Conservation (phyloP, 2,797 vertebrate species). For the Lagorchestes hirsutus region DNA sequence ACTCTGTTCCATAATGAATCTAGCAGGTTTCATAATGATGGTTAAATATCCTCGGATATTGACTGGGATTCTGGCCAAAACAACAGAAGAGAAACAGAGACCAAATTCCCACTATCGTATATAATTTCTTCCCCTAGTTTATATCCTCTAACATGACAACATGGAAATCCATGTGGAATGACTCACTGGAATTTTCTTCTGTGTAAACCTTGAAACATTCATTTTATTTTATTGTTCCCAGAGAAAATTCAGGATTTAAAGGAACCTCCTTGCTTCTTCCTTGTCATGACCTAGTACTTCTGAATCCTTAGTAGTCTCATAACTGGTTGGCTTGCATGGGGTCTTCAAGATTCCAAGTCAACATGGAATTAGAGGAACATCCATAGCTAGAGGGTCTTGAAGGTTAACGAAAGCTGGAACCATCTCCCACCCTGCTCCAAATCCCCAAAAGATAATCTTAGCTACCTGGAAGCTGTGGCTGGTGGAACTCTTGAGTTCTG, state of each 20-base stretch:
- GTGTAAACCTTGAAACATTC: conserved; percentile 29
- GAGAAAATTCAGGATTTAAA: conserved; percentile 12
- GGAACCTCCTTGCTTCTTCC: neutral
- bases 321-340: neutral
- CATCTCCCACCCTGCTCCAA: neutral
- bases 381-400: neutral
- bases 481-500: neutral
- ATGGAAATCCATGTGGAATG: conserved; percentile 49
- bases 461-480: neutral
- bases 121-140: neutral
- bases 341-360: conserved; percentile 38
- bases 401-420: neutral
- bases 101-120: conserved; percentile 14
- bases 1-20: conserved; percentile 3
- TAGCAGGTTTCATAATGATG: conserved; percentile 35
- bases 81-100: neutral
- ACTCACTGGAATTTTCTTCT: conserved; percentile 30
- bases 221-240: conserved; percentile 18
- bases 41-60: conserved; percentile 39
- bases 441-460: neutral
- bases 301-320: neutral
- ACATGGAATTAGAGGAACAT: neutral
- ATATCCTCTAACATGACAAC: neutral
- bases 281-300: neutral
- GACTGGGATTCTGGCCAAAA: conserved; percentile 44